These are phyloP conservation scores for Brevimyrus niger DNA, from an alignment of 2,113 vertebrate species.

Conservation along the genomic window DNA sequence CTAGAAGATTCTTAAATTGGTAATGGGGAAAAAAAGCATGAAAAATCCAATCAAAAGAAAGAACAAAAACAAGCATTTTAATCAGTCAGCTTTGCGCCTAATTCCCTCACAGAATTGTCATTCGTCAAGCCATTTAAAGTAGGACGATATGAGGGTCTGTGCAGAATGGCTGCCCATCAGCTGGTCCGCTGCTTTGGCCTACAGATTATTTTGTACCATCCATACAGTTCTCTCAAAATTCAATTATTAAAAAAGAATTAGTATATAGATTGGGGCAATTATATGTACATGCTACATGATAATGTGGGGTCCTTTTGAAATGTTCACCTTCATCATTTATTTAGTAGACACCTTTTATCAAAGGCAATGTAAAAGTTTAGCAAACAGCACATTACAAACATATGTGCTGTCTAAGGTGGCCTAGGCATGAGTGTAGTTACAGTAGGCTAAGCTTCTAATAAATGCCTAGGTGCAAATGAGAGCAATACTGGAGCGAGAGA, in stretches of 20 bases:
- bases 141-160: background rate
- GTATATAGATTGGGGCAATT: background rate
- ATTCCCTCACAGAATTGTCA: constrained; percentile 15
- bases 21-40: constrained; percentile 10
- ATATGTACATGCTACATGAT: background rate
- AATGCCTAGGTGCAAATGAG: background rate
- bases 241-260: background rate
- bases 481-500: background rate
- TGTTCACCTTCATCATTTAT: background rate
- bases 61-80: constrained; percentile 21
- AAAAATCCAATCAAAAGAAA: constrained; percentile 23
- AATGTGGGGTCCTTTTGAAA: background rate
- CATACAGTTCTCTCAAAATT: background rate
- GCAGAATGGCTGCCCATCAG: background rate
- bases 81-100: constrained; percentile 12
- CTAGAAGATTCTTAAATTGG: constrained; percentile 11
- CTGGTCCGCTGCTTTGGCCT: background rate
- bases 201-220: background rate
- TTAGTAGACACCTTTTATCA: background rate
- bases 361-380: background rate
- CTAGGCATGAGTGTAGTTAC: background rate
- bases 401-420: background rate
- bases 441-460: background rate
- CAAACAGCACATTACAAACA: background rate
- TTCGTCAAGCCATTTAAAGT: constrained; percentile 10